Percentiles rank a stretch among this genome's conserved stretches.
phyloP scores from a whole-genome alignment of 2,888 invertebrate species.

The Philereme vetulata region DNA sequence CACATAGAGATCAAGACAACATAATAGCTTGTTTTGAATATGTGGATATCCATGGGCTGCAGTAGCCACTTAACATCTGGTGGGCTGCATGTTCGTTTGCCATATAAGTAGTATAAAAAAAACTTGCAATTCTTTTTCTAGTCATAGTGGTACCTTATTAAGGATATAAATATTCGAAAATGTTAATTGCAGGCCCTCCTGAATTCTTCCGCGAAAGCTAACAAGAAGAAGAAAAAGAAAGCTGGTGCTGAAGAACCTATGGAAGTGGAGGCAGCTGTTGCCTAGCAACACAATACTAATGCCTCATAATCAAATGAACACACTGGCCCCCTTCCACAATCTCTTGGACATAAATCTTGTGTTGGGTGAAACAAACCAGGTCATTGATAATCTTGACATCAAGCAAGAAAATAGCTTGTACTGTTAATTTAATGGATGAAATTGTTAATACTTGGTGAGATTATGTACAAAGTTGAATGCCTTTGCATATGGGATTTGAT shows the following conservation, averaged over 20 bases:
- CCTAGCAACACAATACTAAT: conserved; percentile 55
- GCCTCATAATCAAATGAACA: conserved; percentile 47
- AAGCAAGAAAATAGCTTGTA: conserved; percentile 20
- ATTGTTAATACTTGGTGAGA: conserved; percentile 38
- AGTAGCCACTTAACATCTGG: too few relatives aligned
- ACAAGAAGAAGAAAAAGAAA: conserved; percentile 96
- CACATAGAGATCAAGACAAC: too few relatives aligned
- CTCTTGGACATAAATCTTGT: conserved; percentile 38
- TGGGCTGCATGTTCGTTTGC: too few relatives aligned
- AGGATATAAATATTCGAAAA: too few relatives aligned
- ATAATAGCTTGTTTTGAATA: too few relatives aligned
- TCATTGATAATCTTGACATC: conserved; percentile 19
- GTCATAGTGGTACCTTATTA: too few relatives aligned
- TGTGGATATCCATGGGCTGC: too few relatives aligned
- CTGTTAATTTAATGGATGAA: conserved; percentile 29
- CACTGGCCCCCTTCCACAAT: conserved; percentile 45
- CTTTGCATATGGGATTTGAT: conserved; percentile 34
- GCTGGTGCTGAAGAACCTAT: conserved; percentile 85
- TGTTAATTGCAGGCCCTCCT: conserved; percentile 84
- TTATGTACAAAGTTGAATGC: conserved; percentile 42
- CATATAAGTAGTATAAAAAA: too few relatives aligned
- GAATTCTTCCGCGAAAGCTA: conserved; percentile 91
- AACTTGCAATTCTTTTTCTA: too few relatives aligned
- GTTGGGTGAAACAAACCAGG: conserved; percentile 23
- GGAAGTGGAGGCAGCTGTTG: conserved; percentile 84